phyloP scores from a whole-genome alignment of 2,888 invertebrate species.

The Syritta pipiens region DNA sequence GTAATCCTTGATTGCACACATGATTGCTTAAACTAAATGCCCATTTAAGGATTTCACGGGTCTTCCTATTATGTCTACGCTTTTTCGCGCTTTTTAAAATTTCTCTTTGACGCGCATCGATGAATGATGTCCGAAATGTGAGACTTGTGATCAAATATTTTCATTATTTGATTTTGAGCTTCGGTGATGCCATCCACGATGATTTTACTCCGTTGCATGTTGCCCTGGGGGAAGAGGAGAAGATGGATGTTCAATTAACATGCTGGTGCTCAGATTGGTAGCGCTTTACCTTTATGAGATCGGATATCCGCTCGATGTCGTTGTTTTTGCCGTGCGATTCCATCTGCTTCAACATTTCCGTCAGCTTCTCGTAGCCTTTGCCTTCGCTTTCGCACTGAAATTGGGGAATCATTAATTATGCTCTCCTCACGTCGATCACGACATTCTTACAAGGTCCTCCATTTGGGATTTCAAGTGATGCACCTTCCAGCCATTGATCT shows the following conservation, averaged over 20 bases:
- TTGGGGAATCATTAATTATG: neutral
- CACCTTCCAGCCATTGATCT: constrained; percentile 96
- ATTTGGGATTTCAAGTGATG: constrained; percentile 95
- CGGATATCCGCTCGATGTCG: constrained; percentile 81
- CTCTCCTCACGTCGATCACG: neutral
- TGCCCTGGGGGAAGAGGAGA: constrained; percentile 84
- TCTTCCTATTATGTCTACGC: too few species aligned
- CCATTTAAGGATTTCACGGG: neutral
- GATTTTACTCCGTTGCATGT: constrained; percentile 95
- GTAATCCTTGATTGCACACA: constrained; percentile 46
- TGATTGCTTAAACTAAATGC: constrained; percentile 18
- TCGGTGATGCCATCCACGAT: constrained; percentile 95
- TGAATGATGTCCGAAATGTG: constrained; percentile 93
- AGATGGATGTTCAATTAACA: too few species aligned
- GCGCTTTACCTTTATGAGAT: constrained; percentile 82
- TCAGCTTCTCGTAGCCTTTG: constrained; percentile 78
- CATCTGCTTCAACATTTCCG: constrained; percentile 77
- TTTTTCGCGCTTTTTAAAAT: constrained; percentile 94
- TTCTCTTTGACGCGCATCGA: constrained; percentile 94
- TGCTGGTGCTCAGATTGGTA: too few species aligned
- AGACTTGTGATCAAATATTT: constrained; percentile 94
- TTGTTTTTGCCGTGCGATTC: constrained; percentile 80
- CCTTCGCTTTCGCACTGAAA: constrained; percentile 81
- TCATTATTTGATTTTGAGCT: constrained; percentile 91
- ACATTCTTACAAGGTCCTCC: constrained; percentile 88